Conservation (phyloP, 2,113 vertebrate genomes). For the Mastomys coucha region DNA sequence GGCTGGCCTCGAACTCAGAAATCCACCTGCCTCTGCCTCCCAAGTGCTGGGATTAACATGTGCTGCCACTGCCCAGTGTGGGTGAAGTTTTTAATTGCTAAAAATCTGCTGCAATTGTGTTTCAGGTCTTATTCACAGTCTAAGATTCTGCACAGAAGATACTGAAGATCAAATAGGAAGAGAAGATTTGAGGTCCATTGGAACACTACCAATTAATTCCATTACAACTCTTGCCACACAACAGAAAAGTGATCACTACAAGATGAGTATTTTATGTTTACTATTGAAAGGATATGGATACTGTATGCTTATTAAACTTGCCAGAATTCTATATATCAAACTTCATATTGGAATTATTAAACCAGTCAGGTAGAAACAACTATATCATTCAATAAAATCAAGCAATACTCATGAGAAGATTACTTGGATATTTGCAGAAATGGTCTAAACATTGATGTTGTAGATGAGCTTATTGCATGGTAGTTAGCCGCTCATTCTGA, state of each 20-base stretch:
- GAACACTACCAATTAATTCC: not conserved
- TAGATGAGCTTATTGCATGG: not conserved
- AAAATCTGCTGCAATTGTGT: not conserved
- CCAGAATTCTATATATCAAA: not conserved
- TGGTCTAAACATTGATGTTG: not conserved
- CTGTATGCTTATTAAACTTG: not conserved
- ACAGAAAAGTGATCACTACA: not conserved
- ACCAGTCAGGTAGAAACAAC: not conserved
- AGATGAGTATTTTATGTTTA: not conserved
- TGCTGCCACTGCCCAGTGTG: too few species aligned
- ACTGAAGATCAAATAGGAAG: not conserved
- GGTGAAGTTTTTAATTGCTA: not conserved
- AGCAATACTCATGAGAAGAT: not conserved
- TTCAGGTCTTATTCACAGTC: not conserved
- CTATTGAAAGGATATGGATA: not conserved
- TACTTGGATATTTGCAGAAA: not conserved
- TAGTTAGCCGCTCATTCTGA: not conserved
- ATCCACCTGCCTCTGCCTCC: too few species aligned
- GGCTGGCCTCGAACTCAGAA: too few species aligned
- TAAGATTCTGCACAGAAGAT: not conserved
- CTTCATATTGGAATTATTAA: not conserved
- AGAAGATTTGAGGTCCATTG: not conserved
- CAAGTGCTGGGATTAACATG: too few species aligned
- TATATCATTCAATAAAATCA: not conserved
- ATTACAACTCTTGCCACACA: not conserved